Percentiles rank a stretch among this genome's conserved stretches.
Evolutionary conservation across 2,888 invertebrate species (phyloP).

Genomic region (Nomada fabriciana): DNA sequence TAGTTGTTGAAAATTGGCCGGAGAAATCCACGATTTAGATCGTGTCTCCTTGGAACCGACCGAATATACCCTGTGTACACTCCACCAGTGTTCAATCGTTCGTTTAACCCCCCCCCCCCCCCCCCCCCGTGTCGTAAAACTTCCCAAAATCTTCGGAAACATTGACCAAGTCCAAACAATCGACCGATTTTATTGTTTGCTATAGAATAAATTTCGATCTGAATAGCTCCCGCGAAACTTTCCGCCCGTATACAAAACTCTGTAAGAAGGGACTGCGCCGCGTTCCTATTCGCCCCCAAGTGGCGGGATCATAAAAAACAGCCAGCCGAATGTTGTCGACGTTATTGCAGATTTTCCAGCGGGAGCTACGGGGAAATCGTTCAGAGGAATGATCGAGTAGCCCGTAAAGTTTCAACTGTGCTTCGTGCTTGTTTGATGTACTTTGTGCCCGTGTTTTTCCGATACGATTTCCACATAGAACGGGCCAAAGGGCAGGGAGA

Average conservation of each 20-base stretch:
- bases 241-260: neutral
- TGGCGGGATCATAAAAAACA: slow-evolving; percentile 38
- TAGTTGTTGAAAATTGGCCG: slow-evolving; percentile 17
- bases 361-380: slow-evolving; percentile 25
- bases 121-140: neutral
- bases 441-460: slow-evolving; percentile 1
- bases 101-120: neutral
- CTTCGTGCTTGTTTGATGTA: slow-evolving; percentile 30
- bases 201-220: slow-evolving; percentile 7
- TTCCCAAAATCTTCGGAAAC: neutral
- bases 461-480: slow-evolving; percentile 20
- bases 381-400: slow-evolving; percentile 32
- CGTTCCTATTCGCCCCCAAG: slow-evolving; percentile 26
- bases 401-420: slow-evolving; percentile 14
- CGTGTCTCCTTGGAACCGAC: neutral
- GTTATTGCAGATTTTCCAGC: slow-evolving; percentile 37
- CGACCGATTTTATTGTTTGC: neutral
- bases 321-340: slow-evolving; percentile 18
- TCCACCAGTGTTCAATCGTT: neutral
- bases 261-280: neutral
- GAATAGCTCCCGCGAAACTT: neutral
- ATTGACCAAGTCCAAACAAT: neutral
- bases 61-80: neutral
- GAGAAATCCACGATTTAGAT: slow-evolving; percentile 16
- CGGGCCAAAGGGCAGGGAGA: slow-evolving; percentile 4